Conservation (phyloP, 2,888 invertebrate species). For the Teleogryllus oceanicus region DNA sequence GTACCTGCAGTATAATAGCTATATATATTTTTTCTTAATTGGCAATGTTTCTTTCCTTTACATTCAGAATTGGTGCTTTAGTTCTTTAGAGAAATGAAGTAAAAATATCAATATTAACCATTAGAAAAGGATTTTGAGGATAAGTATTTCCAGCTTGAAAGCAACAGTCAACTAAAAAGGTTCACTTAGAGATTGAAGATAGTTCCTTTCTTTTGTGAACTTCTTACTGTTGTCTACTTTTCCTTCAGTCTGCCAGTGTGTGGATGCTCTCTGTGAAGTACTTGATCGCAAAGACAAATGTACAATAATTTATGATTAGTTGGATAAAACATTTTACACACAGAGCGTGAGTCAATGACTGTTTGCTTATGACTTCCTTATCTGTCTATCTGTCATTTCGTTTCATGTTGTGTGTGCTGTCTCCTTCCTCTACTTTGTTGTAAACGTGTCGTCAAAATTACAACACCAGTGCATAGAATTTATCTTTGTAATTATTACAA, state of each 20-base stretch:
- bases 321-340: not conserved
- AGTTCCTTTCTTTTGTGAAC: not conserved
- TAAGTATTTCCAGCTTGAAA: too few species aligned
- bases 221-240: slow-evolving; percentile 6
- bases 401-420: not conserved
- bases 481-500: too few species aligned
- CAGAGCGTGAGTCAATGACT: not conserved
- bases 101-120: too few species aligned
- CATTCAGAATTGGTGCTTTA: too few species aligned
- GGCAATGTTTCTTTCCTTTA: too few species aligned
- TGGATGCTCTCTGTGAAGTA: not conserved
- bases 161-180: too few species aligned
- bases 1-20: too few species aligned
- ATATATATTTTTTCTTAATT: too few species aligned
- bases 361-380: not conserved
- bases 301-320: not conserved
- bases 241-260: slow-evolving; percentile 6
- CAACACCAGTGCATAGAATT: not conserved
- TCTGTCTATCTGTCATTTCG: slow-evolving; percentile 18
- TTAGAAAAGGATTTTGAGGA: too few species aligned
- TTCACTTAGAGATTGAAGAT: not conserved
- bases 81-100: too few species aligned
- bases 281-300: not conserved
- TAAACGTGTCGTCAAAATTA: slow-evolving; percentile 1
- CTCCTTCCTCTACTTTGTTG: slow-evolving; percentile 4